Conservation (phyloP, 2,888 invertebrate genomes). For the Platycnemis pennipes region DNA sequence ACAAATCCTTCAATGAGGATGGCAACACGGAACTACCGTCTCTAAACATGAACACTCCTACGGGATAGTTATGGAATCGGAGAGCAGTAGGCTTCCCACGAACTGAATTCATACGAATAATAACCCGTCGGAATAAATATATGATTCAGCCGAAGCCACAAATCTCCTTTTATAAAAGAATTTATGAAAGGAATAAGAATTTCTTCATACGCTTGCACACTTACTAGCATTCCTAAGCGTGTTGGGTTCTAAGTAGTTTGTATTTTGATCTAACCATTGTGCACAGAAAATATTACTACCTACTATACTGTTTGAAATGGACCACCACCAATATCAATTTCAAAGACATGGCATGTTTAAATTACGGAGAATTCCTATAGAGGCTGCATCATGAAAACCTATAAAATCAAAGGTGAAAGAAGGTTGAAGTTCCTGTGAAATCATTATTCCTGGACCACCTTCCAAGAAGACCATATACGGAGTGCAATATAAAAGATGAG, state of each 20-base stretch:
- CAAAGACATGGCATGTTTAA: neutral
- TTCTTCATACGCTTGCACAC: no score
- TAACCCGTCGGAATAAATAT: no score
- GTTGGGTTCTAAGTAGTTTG: neutral
- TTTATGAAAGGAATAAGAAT: neutral
- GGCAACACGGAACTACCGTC: neutral
- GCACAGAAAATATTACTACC: neutral
- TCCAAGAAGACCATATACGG: neutral
- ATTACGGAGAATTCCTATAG: neutral
- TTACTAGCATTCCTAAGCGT: no score
- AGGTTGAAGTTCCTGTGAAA: neutral
- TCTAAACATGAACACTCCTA: no score
- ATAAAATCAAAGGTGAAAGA: neutral
- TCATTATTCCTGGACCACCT: neutral
- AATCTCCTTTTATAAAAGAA: no score
- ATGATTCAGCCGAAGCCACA: no score
- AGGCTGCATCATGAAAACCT: neutral
- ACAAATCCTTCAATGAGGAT: neutral
- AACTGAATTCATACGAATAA: no score
- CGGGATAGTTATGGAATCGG: no score
- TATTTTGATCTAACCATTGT: neutral
- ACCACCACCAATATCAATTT: no score
- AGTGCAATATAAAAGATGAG: neutral
- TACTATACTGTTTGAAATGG: neutral
- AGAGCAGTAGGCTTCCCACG: no score